Evolutionary conservation across 2,113 vertebrate genomes (phyloP).

Genomic region (Motacilla alba): DNA sequence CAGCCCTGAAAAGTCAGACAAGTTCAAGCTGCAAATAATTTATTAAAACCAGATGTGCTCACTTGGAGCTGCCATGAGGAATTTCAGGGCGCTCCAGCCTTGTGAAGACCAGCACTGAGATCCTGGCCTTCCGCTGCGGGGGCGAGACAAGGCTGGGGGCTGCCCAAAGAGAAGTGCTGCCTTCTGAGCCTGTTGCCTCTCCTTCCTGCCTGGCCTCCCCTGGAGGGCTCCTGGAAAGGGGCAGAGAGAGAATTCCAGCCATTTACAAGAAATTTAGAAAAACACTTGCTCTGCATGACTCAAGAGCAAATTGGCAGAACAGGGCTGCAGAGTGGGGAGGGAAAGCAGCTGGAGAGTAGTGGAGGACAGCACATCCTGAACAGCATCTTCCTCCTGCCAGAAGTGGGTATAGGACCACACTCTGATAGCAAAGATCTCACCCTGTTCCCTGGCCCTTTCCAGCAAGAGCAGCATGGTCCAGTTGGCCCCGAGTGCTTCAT

Average conservation of each 20-base stretch:
- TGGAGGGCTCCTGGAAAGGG: not conserved
- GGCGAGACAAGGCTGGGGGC: not conserved
- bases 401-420: not conserved
- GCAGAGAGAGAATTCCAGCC: not conserved
- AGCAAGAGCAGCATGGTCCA: not conserved
- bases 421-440: not conserved
- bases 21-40: constrained; percentile 53
- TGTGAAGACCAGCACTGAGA: not conserved
- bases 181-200: not conserved
- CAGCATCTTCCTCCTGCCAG: not conserved
- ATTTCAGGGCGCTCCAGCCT: constrained; percentile 31
- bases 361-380: not conserved
- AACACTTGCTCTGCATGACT: not conserved
- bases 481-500: not conserved
- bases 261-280: not conserved
- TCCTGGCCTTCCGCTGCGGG: constrained; percentile 19
- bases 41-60: constrained; percentile 64
- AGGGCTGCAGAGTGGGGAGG: not conserved
- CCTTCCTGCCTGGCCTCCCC: not conserved
- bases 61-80: constrained; percentile 38
- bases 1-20: constrained; percentile 12
- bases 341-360: not conserved
- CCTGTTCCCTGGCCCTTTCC: not conserved
- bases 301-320: not conserved
- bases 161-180: not conserved